These are phyloP conservation scores for Phalacrocorax pelagicus DNA, from an alignment of 2,113 vertebrate species.

Conservation along the genomic window DNA sequence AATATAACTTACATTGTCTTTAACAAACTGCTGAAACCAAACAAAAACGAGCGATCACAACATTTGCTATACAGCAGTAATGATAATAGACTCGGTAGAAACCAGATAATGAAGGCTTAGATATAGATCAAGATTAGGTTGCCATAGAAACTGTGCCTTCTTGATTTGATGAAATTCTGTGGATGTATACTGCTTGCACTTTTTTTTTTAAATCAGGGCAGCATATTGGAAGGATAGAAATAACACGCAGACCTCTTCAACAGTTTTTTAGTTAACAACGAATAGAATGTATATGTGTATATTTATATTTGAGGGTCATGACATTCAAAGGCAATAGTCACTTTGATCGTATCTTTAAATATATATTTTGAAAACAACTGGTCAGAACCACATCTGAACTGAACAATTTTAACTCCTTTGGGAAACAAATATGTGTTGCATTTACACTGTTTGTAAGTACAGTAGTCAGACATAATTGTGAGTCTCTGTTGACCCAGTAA, in stretches of 20 bases:
- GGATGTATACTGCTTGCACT: not conserved
- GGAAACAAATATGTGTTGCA: not conserved
- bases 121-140: constrained; percentile 63
- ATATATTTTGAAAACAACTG: not conserved
- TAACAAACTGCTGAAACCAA: constrained; percentile 55
- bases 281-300: not conserved
- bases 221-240: not conserved
- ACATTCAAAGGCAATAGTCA: not conserved
- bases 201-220: not conserved
- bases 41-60: constrained; percentile 19
- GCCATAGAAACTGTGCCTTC: constrained; percentile 59
- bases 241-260: not conserved
- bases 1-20: constrained; percentile 6
- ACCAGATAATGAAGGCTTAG: constrained; percentile 52
- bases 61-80: constrained; percentile 30
- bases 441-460: too few relatives aligned
- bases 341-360: not conserved
- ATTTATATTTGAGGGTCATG: not conserved
- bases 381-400: not conserved
- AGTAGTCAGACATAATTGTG: not conserved
- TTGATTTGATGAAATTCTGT: constrained; percentile 12
- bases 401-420: not conserved
- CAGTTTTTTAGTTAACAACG: not conserved
- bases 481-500: not conserved
- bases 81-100: constrained; percentile 44